phyloP scores from a whole-genome alignment of 2,797 vertebrate species.

The Rhinoraja longicauda region DNA sequence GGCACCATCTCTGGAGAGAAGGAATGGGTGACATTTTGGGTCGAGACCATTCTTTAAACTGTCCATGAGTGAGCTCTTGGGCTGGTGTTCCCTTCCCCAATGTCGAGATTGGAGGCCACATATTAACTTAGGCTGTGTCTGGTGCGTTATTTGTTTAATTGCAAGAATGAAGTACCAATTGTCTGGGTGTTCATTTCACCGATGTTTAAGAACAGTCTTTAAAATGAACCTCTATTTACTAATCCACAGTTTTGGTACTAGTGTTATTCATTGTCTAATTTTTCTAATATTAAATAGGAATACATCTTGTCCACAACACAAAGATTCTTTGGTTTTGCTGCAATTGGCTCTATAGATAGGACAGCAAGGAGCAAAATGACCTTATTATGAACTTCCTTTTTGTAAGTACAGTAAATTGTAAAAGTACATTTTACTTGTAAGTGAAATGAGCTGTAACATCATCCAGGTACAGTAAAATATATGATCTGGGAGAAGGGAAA shows the following conservation, averaged over 20 bases:
- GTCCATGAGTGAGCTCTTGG: no score
- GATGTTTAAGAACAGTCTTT: not conserved
- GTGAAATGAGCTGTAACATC: no score
- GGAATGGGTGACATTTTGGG: no score
- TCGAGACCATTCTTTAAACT: no score
- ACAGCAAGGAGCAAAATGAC: not conserved
- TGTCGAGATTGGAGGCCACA: not conserved
- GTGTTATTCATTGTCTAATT: not conserved
- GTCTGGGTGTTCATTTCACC: not conserved
- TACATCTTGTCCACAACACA: not conserved
- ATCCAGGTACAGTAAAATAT: no score
- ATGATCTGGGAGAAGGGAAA: not conserved
- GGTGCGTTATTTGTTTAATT: not conserved
- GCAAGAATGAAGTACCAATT: not conserved
- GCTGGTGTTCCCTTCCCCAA: not conserved
- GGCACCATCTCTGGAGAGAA: no score
- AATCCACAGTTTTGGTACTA: not conserved
- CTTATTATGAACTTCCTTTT: not conserved
- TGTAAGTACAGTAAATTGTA: not conserved
- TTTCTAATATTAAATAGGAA: not conserved
- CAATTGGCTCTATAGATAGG: not conserved
- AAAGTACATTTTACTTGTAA: no score
- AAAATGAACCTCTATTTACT: not conserved
- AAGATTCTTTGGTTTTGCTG: not conserved
- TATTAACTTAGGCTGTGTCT: not conserved